Percentiles rank a stretch among this genome's conserved stretches.
Conservation (phyloP, 1,140 invertebrate genomes). For the Monochamus saltuarius region DNA sequence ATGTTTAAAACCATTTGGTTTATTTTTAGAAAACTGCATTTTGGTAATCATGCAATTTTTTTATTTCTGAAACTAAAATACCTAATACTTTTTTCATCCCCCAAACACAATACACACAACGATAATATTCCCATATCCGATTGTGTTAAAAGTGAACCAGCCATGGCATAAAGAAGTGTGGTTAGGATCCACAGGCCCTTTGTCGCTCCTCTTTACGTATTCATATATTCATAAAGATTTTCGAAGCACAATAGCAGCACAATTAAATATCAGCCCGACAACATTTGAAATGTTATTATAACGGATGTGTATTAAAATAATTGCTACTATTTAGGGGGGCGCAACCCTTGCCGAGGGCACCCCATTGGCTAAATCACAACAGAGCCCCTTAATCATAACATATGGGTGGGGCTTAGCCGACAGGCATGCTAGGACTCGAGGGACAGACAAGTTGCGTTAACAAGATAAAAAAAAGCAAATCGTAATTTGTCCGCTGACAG, state of each 20-base stretch:
- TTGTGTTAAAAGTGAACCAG: conserved; percentile 12
- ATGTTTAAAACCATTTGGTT: too few relatives aligned
- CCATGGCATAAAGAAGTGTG: conserved; percentile 16
- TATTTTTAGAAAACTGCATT: too few relatives aligned
- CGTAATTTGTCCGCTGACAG: conserved; percentile 22
- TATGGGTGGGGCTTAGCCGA: conserved; percentile 32
- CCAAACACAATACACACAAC: too few relatives aligned
- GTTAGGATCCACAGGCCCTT: conserved; percentile 22
- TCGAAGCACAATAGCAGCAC: conserved; percentile 33
- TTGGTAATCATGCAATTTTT: too few relatives aligned
- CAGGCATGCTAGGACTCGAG: conserved; percentile 22
- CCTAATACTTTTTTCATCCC: neutral
- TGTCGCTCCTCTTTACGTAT: conserved; percentile 19
- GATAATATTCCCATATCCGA: conserved; percentile 18
- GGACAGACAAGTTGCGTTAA: conserved; percentile 23
- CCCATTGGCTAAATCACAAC: conserved; percentile 29
- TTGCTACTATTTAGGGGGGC: conserved; percentile 29
- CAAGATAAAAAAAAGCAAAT: conserved; percentile 30
- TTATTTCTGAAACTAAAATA: neutral
- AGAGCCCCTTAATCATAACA: conserved; percentile 37
- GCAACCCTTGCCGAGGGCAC: conserved; percentile 24
- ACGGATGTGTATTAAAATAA: conserved; percentile 39
- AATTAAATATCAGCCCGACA: conserved; percentile 35
- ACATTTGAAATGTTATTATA: conserved; percentile 41
- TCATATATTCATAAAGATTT: conserved; percentile 35